A percentile compares a stretch with the other conserved stretches of the same genome.
These are phyloP conservation scores for Pseudomyrmex flavicornis DNA, from an alignment of 1,140 invertebrate species.

Conservation along the genomic window DNA sequence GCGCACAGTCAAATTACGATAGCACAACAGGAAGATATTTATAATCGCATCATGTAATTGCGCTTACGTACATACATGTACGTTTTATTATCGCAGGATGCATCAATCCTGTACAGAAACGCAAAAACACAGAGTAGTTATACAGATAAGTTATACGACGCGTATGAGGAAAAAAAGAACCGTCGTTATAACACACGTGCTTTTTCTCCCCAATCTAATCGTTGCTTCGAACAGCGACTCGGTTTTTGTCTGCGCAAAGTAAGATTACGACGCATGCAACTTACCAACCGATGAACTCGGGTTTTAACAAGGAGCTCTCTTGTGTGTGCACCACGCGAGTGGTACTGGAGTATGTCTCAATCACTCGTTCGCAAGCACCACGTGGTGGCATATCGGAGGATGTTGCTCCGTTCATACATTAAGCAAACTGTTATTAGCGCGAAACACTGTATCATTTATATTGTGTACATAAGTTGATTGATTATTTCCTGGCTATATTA, in stretches of 20 bases:
- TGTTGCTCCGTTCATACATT: conserved; percentile 39
- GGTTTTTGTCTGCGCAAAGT: conserved; percentile 62
- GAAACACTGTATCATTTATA: conserved; percentile 14
- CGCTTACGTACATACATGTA: conserved; percentile 1
- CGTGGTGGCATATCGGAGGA: conserved; percentile 51
- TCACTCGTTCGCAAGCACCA: conserved; percentile 67
- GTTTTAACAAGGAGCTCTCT: conserved; percentile 67
- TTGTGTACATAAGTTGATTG: background rate
- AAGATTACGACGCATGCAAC: conserved; percentile 63
- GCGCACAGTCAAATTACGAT: background rate
- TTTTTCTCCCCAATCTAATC: conserved; percentile 20
- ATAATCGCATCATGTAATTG: conserved; percentile 40
- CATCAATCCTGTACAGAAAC: conserved; percentile 17
- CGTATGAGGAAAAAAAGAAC: conserved; percentile 15
- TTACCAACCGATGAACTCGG: conserved; percentile 60
- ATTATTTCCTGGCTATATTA: background rate
- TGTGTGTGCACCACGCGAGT: conserved; percentile 69
- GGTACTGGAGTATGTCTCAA: conserved; percentile 67
- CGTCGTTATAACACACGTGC: background rate
- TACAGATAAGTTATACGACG: conserved; percentile 21
- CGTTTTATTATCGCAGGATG: conserved; percentile 28
- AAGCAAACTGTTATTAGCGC: conserved; percentile 35
- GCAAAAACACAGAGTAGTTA: conserved; percentile 24
- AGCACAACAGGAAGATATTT: conserved; percentile 25
- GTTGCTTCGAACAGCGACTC: conserved; percentile 56